A percentile compares a stretch with the other conserved stretches of the same genome.
phyloP scores from a whole-genome alignment of 2,888 invertebrate species.

The Chromoteleia sp. region DNA sequence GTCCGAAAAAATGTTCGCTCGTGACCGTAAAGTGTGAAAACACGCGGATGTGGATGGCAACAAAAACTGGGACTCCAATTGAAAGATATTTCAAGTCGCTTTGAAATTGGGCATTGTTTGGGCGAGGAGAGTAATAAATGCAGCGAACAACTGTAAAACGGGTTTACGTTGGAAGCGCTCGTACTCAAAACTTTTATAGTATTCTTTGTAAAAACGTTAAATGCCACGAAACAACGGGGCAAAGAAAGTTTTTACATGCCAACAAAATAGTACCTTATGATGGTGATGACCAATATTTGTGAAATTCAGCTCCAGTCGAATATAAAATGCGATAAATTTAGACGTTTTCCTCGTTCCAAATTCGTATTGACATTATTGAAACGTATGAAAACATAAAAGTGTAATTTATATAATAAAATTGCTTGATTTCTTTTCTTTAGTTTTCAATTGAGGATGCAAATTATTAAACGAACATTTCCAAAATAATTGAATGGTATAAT shows the following conservation, averaged over 20 bases:
- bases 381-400: too few relatives aligned
- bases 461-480: too few relatives aligned
- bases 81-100: conserved; percentile 35
- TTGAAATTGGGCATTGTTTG: conserved; percentile 50
- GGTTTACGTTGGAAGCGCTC: conserved; percentile 24
- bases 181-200: conserved; percentile 40
- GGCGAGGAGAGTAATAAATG: conserved; percentile 35
- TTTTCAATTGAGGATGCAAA: too few relatives aligned
- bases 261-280: conserved; percentile 13
- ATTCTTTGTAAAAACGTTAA: conserved; percentile 38
- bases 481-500: too few relatives aligned
- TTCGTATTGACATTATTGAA: too few relatives aligned
- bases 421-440: too few relatives aligned
- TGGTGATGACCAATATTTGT: not conserved
- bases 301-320: not conserved
- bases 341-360: not conserved
- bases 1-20: conserved; percentile 1
- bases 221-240: conserved; percentile 10
- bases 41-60: conserved; percentile 9
- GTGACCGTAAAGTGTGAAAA: conserved; percentile 40
- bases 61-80: conserved; percentile 25
- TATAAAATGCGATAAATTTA: conserved; percentile 10
- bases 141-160: conserved; percentile 28
- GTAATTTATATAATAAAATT: too few relatives aligned
- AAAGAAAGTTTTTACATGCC: conserved; percentile 26